Conservation (phyloP, 2,797 vertebrate genomes). For the Alcedo atthis region DNA sequence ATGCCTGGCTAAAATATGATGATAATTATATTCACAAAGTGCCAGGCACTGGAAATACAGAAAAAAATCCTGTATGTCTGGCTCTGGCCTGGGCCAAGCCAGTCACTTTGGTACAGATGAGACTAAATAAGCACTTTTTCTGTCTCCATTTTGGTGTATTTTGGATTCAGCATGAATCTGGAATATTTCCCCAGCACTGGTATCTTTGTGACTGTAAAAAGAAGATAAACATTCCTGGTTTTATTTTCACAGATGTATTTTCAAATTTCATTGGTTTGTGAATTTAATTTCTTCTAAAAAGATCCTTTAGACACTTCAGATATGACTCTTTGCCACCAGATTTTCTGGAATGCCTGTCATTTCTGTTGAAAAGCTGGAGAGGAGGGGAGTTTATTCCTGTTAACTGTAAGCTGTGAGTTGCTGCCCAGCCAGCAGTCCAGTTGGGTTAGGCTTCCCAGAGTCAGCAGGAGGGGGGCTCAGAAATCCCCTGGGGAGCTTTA, state of each 20-base stretch:
- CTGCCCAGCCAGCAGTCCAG: background rate
- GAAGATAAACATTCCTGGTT: background rate
- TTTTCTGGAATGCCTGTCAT: background rate
- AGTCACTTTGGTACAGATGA: rapidly evolving
- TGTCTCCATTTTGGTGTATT: background rate
- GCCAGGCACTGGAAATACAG: background rate
- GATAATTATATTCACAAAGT: background rate
- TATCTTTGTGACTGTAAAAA: background rate
- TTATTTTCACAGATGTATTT: background rate
- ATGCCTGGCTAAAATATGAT: background rate
- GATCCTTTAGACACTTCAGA: background rate
- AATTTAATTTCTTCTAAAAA: background rate
- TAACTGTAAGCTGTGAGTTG: background rate
- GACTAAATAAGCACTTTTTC: background rate
- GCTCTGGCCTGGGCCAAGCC: background rate
- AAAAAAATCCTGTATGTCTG: background rate
- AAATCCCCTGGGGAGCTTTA: background rate
- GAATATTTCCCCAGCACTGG: background rate
- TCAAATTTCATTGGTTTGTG: background rate
- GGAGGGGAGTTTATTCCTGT: background rate
- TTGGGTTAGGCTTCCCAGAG: background rate
- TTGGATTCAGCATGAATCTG: background rate
- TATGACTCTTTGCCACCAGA: background rate
- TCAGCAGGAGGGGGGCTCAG: background rate
- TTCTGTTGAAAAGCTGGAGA: background rate